Base-by-base conservation (phyloP, 2,797 vertebrate genomes). In the Sebastes goodei region DNA sequence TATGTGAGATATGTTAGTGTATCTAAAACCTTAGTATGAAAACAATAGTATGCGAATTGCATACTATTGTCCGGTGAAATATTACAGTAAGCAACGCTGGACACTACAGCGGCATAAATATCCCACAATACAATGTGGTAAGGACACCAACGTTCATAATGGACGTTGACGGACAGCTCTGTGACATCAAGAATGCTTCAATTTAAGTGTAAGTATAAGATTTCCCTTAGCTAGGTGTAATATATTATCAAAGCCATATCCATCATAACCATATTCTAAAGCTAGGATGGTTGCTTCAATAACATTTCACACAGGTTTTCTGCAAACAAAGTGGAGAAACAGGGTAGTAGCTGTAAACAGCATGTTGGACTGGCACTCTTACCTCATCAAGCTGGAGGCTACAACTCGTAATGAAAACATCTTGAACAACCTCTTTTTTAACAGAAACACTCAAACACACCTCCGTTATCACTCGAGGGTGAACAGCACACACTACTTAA, bases 331-430 rank as follows among this genome's bases (percentile, higher is more conserved):
- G 29, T 61, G 33, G 57, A 80, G 69, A 66, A 59, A 63, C 3
- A 29, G 33, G n/a, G 59, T 5, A 60, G 53, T 64, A 38, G 68
- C 33, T 61, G 14, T 74, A 78, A 74, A 75, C 64, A 86, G 23
- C 76, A 35, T 27, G 55, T 29, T 74, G n/a, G 59, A 76, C 30
- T 33, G 33, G 53, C 68, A 79, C 35, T 82, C 62, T 29, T 56
- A 27, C 69, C 66, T 70, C 74, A 59, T 78, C 30, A 35, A 75
- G 78, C 74, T 90, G 64, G 73, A 84, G 82, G 83, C 61, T 55
- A 71, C 77, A 52, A 23, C 35, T 72, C 57, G 82, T 32, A 87
- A 81, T 76, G 71, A 80, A 81, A 81, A 61, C 49, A 73, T 75
- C 57, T 78, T 80, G 11, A 86, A 72, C 30, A 35, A 80, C 14